Percentiles rank a stretch among this genome's conserved stretches.
These are phyloP conservation scores for Macrotrachela quadricornifera DNA, from an alignment of 1,140 invertebrate genomes.

Conservation along the genomic window DNA sequence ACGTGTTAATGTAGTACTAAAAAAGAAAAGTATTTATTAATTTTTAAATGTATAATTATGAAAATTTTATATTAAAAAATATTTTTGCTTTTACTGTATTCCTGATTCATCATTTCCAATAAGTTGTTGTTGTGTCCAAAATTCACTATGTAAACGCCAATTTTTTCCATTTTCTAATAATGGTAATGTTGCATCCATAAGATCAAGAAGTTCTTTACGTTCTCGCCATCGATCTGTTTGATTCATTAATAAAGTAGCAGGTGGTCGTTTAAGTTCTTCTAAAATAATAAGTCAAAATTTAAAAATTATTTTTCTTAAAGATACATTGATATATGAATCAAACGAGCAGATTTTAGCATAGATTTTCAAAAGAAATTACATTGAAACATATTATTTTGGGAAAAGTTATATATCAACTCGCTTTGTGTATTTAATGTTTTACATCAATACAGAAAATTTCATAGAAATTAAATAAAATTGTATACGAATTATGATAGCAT, in stretches of 20 bases:
- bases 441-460: no score
- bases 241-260: slow-evolving; percentile 26
- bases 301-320: no score
- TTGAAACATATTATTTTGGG: no score
- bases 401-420: not conserved
- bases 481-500: no score
- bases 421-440: not conserved
- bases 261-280: slow-evolving; percentile 24
- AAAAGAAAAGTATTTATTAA: slow-evolving; percentile 6
- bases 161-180: slow-evolving; percentile 27
- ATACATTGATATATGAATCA: no score
- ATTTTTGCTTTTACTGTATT: slow-evolving; percentile 20
- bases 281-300: no score
- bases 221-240: slow-evolving; percentile 19
- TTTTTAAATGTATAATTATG: no score
- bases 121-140: slow-evolving; percentile 24
- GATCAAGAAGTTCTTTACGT: slow-evolving; percentile 21
- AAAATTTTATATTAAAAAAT: not conserved
- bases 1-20: slow-evolving; percentile 24
- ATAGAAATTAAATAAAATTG: no score
- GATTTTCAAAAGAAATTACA: not conserved
- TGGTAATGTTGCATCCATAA: slow-evolving; percentile 25
- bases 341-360: no score
- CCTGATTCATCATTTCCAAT: slow-evolving; percentile 25
- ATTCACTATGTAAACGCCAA: slow-evolving; percentile 28